Percentiles rank a stretch among this genome's conserved stretches.
Evolutionary conservation across 2,888 invertebrate species (phyloP).

Genomic region (Eupsilia transversa): DNA sequence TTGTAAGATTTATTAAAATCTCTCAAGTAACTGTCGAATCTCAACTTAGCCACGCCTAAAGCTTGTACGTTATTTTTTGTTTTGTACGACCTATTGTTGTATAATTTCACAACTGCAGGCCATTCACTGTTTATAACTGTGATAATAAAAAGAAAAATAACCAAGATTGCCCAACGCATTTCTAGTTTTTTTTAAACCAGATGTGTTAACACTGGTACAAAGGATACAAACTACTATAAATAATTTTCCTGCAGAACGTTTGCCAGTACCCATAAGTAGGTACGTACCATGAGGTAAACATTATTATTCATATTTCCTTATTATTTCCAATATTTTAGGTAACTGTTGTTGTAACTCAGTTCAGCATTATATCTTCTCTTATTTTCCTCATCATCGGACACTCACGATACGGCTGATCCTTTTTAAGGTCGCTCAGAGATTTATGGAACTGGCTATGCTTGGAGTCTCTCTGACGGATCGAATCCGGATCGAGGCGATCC

Average conservation of each 20-base stretch:
- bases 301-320: conserved; percentile 8
- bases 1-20: conserved; percentile 69
- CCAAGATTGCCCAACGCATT: background rate
- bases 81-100: too few relatives aligned
- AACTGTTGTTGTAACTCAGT: background rate
- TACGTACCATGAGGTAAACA: background rate
- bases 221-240: background rate
- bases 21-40: conserved; percentile 64
- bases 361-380: background rate
- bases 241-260: conserved; percentile 7
- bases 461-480: too few relatives aligned
- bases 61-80: background rate
- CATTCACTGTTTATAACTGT: background rate
- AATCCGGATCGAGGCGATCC: too few relatives aligned
- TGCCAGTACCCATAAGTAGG: background rate
- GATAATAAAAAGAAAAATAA: background rate
- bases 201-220: background rate
- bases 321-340: background rate
- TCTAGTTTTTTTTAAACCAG: background rate
- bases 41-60: background rate
- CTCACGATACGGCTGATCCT: too few relatives aligned
- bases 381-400: too few relatives aligned
- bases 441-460: too few relatives aligned
- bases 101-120: background rate
- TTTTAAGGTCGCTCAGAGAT: too few relatives aligned